Percentiles rank a stretch among this genome's conserved stretches.
phyloP scores from a whole-genome alignment of 2,797 vertebrate genomes.

The Acrossocheilus wenchowensis region DNA sequence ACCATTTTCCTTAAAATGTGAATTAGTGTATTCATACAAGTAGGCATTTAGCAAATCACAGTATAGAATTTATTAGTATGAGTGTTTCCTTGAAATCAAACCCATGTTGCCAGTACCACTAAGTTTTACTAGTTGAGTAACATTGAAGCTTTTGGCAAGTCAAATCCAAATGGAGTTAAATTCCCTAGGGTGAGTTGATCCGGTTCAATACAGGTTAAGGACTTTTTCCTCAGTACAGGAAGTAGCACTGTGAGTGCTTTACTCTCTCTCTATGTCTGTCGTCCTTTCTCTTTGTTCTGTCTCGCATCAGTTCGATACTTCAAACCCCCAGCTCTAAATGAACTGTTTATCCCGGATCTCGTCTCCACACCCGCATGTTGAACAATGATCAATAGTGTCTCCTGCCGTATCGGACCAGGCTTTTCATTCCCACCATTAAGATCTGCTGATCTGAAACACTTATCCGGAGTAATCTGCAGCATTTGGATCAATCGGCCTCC shows the following conservation, averaged over 20 bases:
- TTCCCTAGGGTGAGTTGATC: slow-evolving; percentile 51
- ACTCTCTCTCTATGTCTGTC: slow-evolving; percentile 8
- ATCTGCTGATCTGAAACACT: slow-evolving; percentile 59
- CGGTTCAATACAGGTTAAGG: slow-evolving; percentile 65
- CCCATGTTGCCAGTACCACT: not conserved
- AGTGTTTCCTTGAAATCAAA: not conserved
- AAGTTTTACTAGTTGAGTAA: not conserved
- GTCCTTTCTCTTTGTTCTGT: slow-evolving; percentile 13
- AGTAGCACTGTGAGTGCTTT: slow-evolving; percentile 31
- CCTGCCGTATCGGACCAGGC: slow-evolving; percentile 51
- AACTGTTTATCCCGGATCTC: slow-evolving; percentile 60
- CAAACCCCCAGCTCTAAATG: slow-evolving; percentile 52
- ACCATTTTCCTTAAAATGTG: not conserved
- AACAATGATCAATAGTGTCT: slow-evolving; percentile 53
- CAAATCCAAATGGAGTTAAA: slow-evolving; percentile 11
- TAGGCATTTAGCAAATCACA: not conserved
- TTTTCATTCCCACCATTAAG: slow-evolving; percentile 47
- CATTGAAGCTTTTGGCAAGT: slow-evolving; percentile 9
- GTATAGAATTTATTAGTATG: not conserved
- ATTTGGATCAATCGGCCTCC: slow-evolving; percentile 53
- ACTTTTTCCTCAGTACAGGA: slow-evolving; percentile 53
- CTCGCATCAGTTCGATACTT: slow-evolving; percentile 49
- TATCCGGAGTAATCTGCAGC: slow-evolving; percentile 64
- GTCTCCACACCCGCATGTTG: slow-evolving; percentile 39
- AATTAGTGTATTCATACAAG: not conserved